Conservation (phyloP, 92 coral and sea anemone genomes). For the Zoanthus sansibaricus region DNA sequence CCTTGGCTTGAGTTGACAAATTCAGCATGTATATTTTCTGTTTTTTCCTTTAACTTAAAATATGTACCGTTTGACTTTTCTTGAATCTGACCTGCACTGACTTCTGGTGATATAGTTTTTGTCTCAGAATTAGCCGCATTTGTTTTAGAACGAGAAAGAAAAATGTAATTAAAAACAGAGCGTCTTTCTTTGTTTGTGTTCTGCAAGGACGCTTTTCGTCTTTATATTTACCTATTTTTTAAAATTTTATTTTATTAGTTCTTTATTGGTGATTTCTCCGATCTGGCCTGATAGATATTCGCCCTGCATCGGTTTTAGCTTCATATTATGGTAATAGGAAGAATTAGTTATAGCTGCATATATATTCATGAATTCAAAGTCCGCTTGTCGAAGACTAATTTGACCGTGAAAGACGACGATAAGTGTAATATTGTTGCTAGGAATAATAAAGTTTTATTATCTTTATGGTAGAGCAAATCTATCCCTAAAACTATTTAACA, state of each 20-base stretch:
- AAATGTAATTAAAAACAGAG: conserved; percentile 34
- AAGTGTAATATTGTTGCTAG: conserved; percentile 14
- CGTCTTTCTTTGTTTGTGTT: conserved; percentile 49
- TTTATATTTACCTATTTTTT: background rate
- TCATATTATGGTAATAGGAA: conserved; percentile 87
- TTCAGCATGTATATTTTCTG: conserved; percentile 14
- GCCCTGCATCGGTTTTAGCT: conserved; percentile 25
- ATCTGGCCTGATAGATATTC: background rate
- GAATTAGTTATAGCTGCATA: conserved; percentile 74
- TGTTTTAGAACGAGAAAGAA: conserved; percentile 15
- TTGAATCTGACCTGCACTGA: background rate
- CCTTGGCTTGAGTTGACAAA: conserved; percentile 29
- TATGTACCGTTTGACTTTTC: background rate
- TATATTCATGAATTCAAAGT: conserved; percentile 83
- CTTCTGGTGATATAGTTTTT: conserved; percentile 22
- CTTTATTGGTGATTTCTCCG: background rate
- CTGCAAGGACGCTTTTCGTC: conserved; percentile 21
- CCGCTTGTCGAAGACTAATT: conserved; percentile 74
- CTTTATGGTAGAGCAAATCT: background rate
- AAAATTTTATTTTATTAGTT: background rate
- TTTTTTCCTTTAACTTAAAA: background rate
- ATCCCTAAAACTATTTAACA: conserved; percentile 4
- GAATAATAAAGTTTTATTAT: background rate
- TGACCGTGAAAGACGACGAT: conserved; percentile 39
- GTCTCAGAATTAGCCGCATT: background rate